These are phyloP conservation scores for Elanus axillaris DNA, from an alignment of 2,113 vertebrate species.

Conservation along the genomic window DNA sequence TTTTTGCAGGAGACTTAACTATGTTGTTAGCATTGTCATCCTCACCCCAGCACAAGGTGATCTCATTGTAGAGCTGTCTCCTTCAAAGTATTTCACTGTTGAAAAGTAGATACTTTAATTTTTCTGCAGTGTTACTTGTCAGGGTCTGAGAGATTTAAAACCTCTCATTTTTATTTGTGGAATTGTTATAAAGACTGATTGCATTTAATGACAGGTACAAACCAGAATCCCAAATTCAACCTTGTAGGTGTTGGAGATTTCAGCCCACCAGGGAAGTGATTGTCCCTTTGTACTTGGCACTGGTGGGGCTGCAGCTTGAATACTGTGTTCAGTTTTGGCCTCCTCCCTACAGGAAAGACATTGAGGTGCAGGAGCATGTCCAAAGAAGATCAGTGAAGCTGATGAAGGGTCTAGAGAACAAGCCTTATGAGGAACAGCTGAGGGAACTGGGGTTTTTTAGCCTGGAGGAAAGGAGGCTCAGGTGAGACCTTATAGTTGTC, in stretches of 20 bases:
- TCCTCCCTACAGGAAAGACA: background rate
- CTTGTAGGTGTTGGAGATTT: background rate
- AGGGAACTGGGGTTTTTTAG: background rate
- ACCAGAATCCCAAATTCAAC: background rate
- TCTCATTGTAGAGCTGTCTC: background rate
- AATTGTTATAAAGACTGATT: background rate
- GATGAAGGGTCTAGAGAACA: background rate
- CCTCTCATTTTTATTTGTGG: background rate
- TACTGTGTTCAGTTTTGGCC: background rate
- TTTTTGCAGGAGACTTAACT: background rate
- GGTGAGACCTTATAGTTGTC: background rate
- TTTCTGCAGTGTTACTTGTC: background rate
- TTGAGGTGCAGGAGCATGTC: background rate
- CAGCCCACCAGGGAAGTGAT: background rate
- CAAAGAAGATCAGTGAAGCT: background rate
- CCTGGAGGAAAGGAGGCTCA: background rate
- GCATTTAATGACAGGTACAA: background rate
- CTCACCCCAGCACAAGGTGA: background rate
- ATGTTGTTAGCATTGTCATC: background rate
- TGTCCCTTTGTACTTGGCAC: accelerated
- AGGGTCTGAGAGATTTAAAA: background rate
- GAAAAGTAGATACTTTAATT: background rate
- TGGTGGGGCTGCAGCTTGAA: accelerated
- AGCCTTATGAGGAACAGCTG: background rate
- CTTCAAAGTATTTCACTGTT: background rate